Base-by-base conservation (phyloP, 2,888 invertebrate species). In the Athripsodes cinereus region DNA sequence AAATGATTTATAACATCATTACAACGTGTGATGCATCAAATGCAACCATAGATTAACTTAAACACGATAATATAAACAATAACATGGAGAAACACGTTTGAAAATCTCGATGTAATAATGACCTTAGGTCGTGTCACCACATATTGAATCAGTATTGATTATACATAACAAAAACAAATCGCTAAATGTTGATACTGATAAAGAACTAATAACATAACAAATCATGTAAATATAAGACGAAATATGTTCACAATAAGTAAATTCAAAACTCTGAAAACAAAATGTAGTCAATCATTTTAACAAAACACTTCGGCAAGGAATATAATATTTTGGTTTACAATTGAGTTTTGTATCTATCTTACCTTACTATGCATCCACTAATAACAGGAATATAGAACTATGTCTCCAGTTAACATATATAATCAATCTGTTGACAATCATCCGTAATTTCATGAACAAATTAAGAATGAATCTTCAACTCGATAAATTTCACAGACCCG, bases 141-240 rank as follows among this genome's bases (percentile, higher is more conserved):
- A 59, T 53, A 56, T 55, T 56, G 52, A 52, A 51, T 48, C 31
- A 56, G 55, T 59, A 59, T 59, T 59, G 59, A 59, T 59, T 49
- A 46, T 53, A 50, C 52, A 44, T 26, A 52, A 55, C 35, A 52
- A 11, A 57, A 35, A 48, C 26, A 48, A 26, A 58, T 21, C 5
- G n/a, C 16, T 46, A 57, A 31, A 53, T 16, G n/a, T n/a, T n/a
- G n/a, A 31, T 22, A 13, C 47, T 22, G 5, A 26, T 3, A 26
- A 26, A 26, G 10, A 6, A 3, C 5, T 26, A 26, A 26, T 26
- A 26, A 26, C 26, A 26, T 26, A 26, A 26, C 26, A 26, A 26
- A 26, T 6, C 3, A 10, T 6, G 26, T 26, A 26, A 26, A 26
- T 10, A 26, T 26, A 6, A 3, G 26, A 26, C 10, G 26, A 26